Percentiles rank a stretch among this genome's conserved stretches.
phyloP scores from a whole-genome alignment of 2,888 invertebrate species.

The Coleophora deauratella region DNA sequence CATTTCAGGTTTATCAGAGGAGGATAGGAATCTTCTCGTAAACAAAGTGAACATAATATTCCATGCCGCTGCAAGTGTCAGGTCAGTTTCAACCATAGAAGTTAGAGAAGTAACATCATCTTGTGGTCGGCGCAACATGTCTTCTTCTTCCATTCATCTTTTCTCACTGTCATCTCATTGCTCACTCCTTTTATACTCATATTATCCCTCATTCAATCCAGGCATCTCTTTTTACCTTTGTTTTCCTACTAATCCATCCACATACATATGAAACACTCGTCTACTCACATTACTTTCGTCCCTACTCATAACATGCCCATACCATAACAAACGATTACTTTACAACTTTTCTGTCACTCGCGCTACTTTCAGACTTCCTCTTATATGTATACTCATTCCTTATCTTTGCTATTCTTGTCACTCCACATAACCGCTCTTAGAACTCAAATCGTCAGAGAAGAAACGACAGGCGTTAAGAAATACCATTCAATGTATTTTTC shows the following conservation, averaged over 20 bases:
- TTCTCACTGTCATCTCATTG: too few relatives aligned
- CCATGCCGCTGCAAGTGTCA: slow-evolving; percentile 55
- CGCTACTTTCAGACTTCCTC: too few relatives aligned
- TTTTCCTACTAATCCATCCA: not conserved
- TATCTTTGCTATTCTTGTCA: too few relatives aligned
- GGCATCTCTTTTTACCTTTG: not conserved
- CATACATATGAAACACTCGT: not conserved
- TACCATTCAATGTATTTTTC: not conserved
- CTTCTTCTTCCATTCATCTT: too few relatives aligned
- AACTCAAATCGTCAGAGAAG: too few relatives aligned
- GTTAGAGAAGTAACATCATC: not conserved
- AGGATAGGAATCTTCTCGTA: slow-evolving; percentile 60
- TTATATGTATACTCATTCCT: too few relatives aligned
- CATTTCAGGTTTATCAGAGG: slow-evolving; percentile 65
- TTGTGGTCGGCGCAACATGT: too few relatives aligned
- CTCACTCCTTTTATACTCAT: too few relatives aligned
- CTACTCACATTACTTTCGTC: not conserved
- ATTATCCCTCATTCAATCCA: not conserved
- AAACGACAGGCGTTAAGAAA: not conserved
- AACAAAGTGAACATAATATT: slow-evolving; percentile 80
- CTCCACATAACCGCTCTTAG: too few relatives aligned
- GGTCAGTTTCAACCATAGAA: not conserved
- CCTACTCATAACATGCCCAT: too few relatives aligned
- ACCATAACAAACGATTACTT: too few relatives aligned
- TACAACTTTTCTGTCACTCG: too few relatives aligned